Evolutionary conservation across 1,140 invertebrate species (phyloP).

Genomic region (Bombus huntii): DNA sequence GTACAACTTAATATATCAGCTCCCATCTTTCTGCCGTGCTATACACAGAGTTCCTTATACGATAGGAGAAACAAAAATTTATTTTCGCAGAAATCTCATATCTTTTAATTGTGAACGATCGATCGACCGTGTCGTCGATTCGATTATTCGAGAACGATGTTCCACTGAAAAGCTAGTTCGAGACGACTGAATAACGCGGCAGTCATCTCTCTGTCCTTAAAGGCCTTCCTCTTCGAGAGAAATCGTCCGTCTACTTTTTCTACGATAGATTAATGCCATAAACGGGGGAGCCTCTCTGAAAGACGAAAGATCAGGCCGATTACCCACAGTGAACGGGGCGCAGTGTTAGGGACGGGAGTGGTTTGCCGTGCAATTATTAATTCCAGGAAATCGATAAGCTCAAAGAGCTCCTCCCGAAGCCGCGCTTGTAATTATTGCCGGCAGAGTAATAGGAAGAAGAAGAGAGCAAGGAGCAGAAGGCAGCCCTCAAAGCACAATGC

Average conservation of each 20-base stretch:
- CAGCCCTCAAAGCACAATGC: conserved; percentile 79
- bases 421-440: conserved; percentile 79
- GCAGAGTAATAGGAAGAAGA: conserved; percentile 62
- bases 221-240: conserved; percentile 27
- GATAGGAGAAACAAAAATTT: background rate
- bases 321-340: conserved; percentile 58
- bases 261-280: conserved; percentile 47
- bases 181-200: too few species aligned
- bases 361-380: conserved; percentile 79
- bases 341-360: conserved; percentile 42
- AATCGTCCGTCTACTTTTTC: conserved; percentile 46
- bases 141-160: background rate
- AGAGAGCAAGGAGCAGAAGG: conserved; percentile 46
- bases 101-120: background rate
- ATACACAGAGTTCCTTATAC: background rate
- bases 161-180: too few species aligned
- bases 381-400: conserved; percentile 80
- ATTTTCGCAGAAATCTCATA: background rate
- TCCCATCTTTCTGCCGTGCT: background rate
- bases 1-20: background rate
- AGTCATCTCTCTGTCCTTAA: background rate
- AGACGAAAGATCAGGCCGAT: conserved; percentile 64
- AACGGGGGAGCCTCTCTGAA: conserved; percentile 40
- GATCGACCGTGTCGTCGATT: background rate
- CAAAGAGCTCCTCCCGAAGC: conserved; percentile 74